A percentile compares a stretch with the other conserved stretches of the same genome.
These are phyloP conservation scores for Metopolophium dirhodum DNA, from an alignment of 1,140 invertebrate genomes.

Conservation along the genomic window DNA sequence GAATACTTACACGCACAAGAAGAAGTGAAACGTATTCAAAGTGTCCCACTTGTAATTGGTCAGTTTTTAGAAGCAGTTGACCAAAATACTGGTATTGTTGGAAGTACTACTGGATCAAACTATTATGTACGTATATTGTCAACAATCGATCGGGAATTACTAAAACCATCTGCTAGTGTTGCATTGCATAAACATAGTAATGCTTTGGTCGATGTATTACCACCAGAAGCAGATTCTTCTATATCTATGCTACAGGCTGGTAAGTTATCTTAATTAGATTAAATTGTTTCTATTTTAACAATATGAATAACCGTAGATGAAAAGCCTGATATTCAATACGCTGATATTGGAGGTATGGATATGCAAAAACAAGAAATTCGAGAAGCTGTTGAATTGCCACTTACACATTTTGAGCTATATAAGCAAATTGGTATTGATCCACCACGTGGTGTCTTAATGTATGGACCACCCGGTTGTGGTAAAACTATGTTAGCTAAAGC, in stretches of 20 bases:
- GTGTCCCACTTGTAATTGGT: conserved; percentile 95
- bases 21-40: conserved; percentile 97
- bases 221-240: conserved; percentile 96
- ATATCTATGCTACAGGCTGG: conserved; percentile 95
- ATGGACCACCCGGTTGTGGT: conserved; percentile 95
- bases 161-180: conserved; percentile 95
- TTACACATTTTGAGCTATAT: conserved; percentile 99
- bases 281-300: background rate
- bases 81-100: conserved; percentile 95
- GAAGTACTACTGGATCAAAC: conserved; percentile 87
- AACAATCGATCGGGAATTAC: conserved; percentile 93
- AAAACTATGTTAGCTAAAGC: conserved; percentile 99
- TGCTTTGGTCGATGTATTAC: conserved; percentile 95
- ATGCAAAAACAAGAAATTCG: conserved; percentile 99
- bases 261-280: conserved; percentile 62
- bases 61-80: conserved; percentile 98
- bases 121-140: conserved; percentile 97
- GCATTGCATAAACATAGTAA: conserved; percentile 98
- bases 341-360: conserved; percentile 99
- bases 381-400: conserved; percentile 96
- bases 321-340: conserved; percentile 96
- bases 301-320: conserved; percentile 74
- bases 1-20: conserved; percentile 98
- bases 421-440: conserved; percentile 98
- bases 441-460: conserved; percentile 97